These are phyloP conservation scores for Epinephelus moara DNA, from an alignment of 2,113 vertebrate genomes.

Conservation along the genomic window DNA sequence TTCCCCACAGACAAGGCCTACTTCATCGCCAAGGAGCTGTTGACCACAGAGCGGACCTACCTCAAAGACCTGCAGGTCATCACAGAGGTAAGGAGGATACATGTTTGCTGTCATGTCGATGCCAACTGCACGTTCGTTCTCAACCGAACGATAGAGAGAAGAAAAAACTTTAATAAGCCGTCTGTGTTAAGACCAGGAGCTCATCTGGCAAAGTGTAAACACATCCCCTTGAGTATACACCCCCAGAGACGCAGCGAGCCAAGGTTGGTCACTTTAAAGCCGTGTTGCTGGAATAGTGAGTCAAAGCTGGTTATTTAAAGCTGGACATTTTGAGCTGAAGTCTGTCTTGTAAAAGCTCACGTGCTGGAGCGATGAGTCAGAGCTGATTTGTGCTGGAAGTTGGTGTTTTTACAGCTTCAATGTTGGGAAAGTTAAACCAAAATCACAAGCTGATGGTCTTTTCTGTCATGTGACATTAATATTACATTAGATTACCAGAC, in stretches of 20 bases:
- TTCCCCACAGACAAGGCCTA: slow-evolving; percentile 95
- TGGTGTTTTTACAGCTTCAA: slow-evolving; percentile 28
- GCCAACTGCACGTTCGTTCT: not conserved
- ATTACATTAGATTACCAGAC: not conserved
- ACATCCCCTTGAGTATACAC: slow-evolving; percentile 11
- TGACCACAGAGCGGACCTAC: slow-evolving; percentile 93
- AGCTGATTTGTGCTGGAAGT: not conserved
- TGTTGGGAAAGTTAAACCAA: not conserved
- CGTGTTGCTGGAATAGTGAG: not conserved
- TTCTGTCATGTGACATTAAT: slow-evolving; percentile 25
- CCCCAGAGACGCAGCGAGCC: not conserved
- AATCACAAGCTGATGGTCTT: slow-evolving; percentile 13
- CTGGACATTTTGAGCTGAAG: not conserved
- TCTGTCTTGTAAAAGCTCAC: not conserved
- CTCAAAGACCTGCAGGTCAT: slow-evolving; percentile 96
- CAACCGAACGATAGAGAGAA: not conserved
- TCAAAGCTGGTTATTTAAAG: slow-evolving; percentile 20
- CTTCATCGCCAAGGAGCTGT: slow-evolving; percentile 95
- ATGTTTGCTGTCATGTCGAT: not conserved
- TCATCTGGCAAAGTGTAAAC: slow-evolving; percentile 11
- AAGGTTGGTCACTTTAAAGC: slow-evolving; percentile 2
- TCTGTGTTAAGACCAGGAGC: slow-evolving; percentile 15
- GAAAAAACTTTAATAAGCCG: not conserved
- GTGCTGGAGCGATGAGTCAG: slow-evolving; percentile 41
- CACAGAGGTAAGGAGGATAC: slow-evolving; percentile 85